Evolutionary conservation across 2,113 vertebrate species (phyloP), one percentile per base, ranked within the genome.

Genomic region (Muscicapa adusta): DNA sequence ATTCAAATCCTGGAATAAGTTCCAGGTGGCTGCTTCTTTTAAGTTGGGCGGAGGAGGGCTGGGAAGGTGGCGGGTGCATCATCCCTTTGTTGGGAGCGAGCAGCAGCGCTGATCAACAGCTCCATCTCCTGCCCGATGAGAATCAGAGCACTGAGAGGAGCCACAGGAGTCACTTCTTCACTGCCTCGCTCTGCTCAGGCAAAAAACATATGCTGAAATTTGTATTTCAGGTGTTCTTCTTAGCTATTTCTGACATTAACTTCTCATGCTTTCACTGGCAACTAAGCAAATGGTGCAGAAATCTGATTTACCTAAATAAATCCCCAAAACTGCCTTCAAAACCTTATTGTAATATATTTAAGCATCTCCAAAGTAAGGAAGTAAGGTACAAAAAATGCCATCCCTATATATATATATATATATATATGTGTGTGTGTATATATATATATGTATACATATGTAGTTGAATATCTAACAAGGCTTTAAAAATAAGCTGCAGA

Each of bases 21-120:
- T 98, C 91, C 96, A 95, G 85, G 42, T 84, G 88, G 86, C 83
- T 93, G 92, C 84, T 85, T 65, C 94, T 85, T 93, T 94, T 57
- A 92, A 96, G 61, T 96, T 95, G 38, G 71, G 54, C 68, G 33
- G 94, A 93, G 89, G 95, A 88, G 48, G 60, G 76, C 82, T 84
- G 67, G 76, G 81, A 88, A 47, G 65, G 95, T 40, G 80, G 90
- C n/a, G 71, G 89, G 91, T 29, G 91, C 89, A 96, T 80, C 75
- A 14, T 36, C 72, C 87, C 51, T 95, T 86, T 82, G 93, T 47
- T 22, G 85, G 70, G 83, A 51, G 62, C 4, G 2, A 6, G 10
- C 5, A 2, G 71, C 62, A 60, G 72, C 62, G 83, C 95, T 97
- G 84, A 94, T 81, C 98, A 98, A 98, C 95, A 98, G 96, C 97